Percentiles rank a stretch among this genome's conserved stretches.
Conservation (phyloP, 2,888 invertebrate species). For the Ariolimax columbianus region DNA sequence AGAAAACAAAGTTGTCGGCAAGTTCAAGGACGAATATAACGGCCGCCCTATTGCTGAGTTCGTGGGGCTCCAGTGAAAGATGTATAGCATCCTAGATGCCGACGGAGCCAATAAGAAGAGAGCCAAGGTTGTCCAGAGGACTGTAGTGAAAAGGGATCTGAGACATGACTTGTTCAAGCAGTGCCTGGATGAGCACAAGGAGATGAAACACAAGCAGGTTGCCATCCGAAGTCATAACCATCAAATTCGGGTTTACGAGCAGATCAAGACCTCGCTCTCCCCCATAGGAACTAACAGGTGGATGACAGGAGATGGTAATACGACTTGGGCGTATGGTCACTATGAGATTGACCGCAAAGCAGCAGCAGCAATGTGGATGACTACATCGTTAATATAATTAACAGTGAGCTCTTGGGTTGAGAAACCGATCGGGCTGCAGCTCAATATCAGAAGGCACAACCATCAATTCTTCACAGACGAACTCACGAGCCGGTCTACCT, state of each 20-base stretch:
- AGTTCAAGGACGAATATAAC: background rate
- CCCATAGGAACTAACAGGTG: constrained; percentile 6
- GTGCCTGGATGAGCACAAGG: constrained; percentile 17
- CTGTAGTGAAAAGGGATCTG: constrained; percentile 16
- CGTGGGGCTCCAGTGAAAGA: constrained; percentile 10
- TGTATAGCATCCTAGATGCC: background rate
- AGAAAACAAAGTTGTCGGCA: background rate
- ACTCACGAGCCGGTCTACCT: too few species aligned
- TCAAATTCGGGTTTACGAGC: background rate
- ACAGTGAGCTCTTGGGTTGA: too few species aligned
- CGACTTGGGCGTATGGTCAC: constrained; percentile 5
- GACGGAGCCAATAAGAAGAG: background rate
- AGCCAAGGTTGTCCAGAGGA: background rate
- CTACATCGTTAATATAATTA: too few species aligned
- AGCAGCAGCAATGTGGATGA: background rate
- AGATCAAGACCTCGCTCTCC: background rate
- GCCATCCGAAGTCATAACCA: background rate
- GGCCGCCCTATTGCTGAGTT: constrained; percentile 8
- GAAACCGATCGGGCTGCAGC: too few species aligned
- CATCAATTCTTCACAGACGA: too few species aligned
- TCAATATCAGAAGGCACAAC: too few species aligned
- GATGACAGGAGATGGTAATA: background rate
- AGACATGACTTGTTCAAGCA: constrained; percentile 17
- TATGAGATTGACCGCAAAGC: background rate
- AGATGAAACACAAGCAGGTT: background rate